Evolutionary conservation across 2,113 vertebrate genomes (phyloP), one percentile per base, ranked within the genome.

Genomic region (Dicentrarchus labrax): DNA sequence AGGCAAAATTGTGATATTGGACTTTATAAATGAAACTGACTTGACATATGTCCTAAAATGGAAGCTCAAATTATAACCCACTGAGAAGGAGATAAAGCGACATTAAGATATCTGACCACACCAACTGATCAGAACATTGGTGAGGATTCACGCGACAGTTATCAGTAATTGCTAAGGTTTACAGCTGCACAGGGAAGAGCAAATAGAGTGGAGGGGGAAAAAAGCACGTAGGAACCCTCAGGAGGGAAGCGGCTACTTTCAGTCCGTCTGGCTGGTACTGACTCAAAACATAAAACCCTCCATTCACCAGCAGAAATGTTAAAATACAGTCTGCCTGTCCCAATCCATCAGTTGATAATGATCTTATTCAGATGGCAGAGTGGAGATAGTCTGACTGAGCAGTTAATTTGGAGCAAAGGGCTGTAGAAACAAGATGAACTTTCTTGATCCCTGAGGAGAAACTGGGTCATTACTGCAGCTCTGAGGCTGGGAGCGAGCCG

Each of bases 351-450:
- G 43, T 43, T 17, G 62, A 75, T 64, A 41, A 22, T 47, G 67
- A 68, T 78, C 65, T 21, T 16, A 74, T 74, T 65, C 38, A 64
- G 39, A 73, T 1, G 56, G 57, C 48, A 17, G 24, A 70, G 50
- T 16, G 47, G 47, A 80, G 66, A 76, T 68, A 66, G 73, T 77
- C n/a, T 51, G 77, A 78, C 73, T 4, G 70, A 76, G 80, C 38
- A 47, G 80, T 84, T 89, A 11, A 89, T 86, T 86, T 75, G 17
- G 74, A 75, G 69, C 75, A 82, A 79, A 72, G 57, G 61, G 48
- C 83, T 69, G 36, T 67, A 64, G 30, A 82, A 67, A 85, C 54
- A 16, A 72, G 75, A 78, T 24, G 39, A 84, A 88, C 69, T 78
- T 84, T 24, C 53, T 16, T 15, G 64, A 47, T 78, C 78, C 74